Base-by-base conservation (phyloP, 2,113 vertebrate genomes). In the Hemichromis elongatus region DNA sequence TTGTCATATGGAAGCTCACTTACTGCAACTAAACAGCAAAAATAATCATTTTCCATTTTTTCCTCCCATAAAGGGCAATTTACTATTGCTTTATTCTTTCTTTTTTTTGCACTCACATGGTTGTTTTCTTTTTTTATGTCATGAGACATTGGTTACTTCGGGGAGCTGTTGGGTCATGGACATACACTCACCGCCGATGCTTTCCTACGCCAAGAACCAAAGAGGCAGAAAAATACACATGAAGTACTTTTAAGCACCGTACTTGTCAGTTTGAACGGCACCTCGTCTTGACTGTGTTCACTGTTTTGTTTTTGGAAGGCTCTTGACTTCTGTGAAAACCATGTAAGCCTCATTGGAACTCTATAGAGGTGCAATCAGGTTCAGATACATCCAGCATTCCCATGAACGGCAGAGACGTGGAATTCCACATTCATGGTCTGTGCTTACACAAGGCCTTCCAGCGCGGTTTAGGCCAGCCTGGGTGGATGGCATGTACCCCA, bases 381-480 rank as follows among this genome's bases (percentile, higher is more conserved):
- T 91, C 89, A 81, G 90, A 90, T 87, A 87, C 90, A 93, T 83
- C 84, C 89, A 92, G 89, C 88, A 88, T 95, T 93, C 95, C 95
- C 94, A 94, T 88, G 87, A 95, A 86, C 83, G 35, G 85, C 90
- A 88, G 84, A 92, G 88, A 94, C 81, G 78, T 86, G 91, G 92
- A 94, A 94, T 95, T 95, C 94, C 93, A 95, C 90, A 92, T 83
- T 40, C 50, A 85, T 86, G 92, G 92, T 90, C 92, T 90, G 83
- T 93, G 94, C 93, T 95, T 94, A 95, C 90, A 95, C 93, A 94
- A 93, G 90, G 91, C 87, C 89, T 95, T 93, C 91, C 91, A 94
- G 91, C 75, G 86, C 75, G 90, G 91, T 94, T 94, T 89, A 92
- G 91, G 90, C 93, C 92, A 81, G 90, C 91, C 90, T 94, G 93